Percentiles rank a stretch among this genome's conserved stretches.
These are phyloP conservation scores for Drosophila sucinea DNA, from an alignment of 1,140 invertebrate species.

Conservation along the genomic window DNA sequence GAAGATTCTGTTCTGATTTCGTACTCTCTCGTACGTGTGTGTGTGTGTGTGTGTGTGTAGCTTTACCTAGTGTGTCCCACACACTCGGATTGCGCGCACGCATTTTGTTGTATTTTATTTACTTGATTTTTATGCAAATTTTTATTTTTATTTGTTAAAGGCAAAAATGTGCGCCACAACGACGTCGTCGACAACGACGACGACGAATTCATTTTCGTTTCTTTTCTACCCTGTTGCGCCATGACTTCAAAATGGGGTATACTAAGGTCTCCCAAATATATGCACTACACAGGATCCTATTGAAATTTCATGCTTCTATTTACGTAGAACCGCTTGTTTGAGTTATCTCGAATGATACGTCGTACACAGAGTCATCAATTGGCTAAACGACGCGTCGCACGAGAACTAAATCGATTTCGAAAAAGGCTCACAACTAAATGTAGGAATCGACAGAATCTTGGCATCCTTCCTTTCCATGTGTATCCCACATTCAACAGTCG, in stretches of 20 bases:
- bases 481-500: no score
- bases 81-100: constrained; percentile 39
- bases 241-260: neutral
- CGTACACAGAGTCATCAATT: no score
- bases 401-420: no score
- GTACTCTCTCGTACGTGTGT: constrained; percentile 3
- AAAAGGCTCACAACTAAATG: no score
- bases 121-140: constrained; percentile 80
- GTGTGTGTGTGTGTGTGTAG: no score
- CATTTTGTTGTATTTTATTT: constrained; percentile 71
- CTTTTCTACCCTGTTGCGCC: neutral
- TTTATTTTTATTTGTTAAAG: constrained; percentile 65
- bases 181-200: constrained; percentile 32
- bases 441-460: no score
- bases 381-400: no score
- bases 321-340: no score
- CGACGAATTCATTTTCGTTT: constrained; percentile 71
- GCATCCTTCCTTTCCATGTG: no score
- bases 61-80: neutral
- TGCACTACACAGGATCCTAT: no score
- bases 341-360: no score
- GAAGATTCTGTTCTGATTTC: constrained; percentile 57
- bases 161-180: constrained; percentile 33
- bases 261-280: neutral
- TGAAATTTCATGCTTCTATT: no score